These are phyloP conservation scores for Trialeurodes vaporariorum DNA, from an alignment of 1,140 invertebrate genomes.

Conservation along the genomic window DNA sequence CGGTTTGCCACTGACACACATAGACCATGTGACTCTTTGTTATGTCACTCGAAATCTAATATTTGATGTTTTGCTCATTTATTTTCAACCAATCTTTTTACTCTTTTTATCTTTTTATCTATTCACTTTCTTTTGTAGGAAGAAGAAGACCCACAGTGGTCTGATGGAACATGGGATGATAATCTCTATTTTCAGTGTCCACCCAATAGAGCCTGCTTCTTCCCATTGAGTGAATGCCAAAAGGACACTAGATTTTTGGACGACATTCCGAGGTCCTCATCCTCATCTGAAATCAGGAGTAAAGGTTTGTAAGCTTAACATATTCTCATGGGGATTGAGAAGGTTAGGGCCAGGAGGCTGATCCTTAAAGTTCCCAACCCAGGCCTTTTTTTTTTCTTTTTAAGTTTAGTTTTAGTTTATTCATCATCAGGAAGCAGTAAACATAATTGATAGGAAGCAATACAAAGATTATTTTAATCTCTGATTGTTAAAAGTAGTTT, in stretches of 20 bases:
- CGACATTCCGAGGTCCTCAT: constrained; percentile 24
- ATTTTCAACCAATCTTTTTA: too few species aligned
- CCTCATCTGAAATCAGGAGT: not conserved
- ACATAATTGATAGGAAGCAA: too few species aligned
- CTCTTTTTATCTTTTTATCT: constrained; percentile 4
- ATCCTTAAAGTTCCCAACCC: too few species aligned
- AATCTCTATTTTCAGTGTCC: constrained; percentile 57
- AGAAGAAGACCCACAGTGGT: constrained; percentile 53
- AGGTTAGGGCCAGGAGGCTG: not conserved
- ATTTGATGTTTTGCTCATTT: too few species aligned
- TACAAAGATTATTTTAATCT: too few species aligned
- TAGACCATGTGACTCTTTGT: too few species aligned
- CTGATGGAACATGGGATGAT: constrained; percentile 64
- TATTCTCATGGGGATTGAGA: not conserved
- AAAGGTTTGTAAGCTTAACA: constrained; percentile 1
- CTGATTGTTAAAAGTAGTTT: too few species aligned
- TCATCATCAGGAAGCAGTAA: too few species aligned
- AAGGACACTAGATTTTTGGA: constrained; percentile 66
- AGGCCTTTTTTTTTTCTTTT: too few species aligned
- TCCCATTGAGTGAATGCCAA: constrained; percentile 58
- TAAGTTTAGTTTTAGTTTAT: too few species aligned
- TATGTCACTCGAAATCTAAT: too few species aligned
- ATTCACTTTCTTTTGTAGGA: constrained; percentile 36
- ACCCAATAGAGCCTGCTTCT: constrained; percentile 60
- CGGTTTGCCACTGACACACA: too few species aligned